These are phyloP conservation scores for Protodeltote pygarga DNA, from an alignment of 2,888 invertebrate species.

Conservation along the genomic window DNA sequence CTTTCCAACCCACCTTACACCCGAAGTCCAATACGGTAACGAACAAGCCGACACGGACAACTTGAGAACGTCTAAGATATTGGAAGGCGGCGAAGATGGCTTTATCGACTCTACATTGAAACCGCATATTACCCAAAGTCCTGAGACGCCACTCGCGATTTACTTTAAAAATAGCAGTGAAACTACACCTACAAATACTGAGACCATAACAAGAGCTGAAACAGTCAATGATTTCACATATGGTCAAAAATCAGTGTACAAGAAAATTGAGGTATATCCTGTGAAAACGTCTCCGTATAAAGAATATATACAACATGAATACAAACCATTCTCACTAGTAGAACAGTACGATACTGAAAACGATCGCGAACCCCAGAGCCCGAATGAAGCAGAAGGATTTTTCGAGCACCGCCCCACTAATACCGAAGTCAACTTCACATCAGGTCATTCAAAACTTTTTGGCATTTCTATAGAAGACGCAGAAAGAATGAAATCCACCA, in stretches of 20 bases:
- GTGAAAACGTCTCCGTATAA: conserved; percentile 52
- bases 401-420: conserved; percentile 52
- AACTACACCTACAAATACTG: conserved; percentile 59
- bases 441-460: conserved; percentile 88
- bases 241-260: conserved; percentile 61
- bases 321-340: conserved; percentile 11
- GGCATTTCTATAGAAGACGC: conserved; percentile 88
- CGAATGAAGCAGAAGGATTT: conserved; percentile 61
- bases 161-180: conserved; percentile 71
- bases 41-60: conserved; percentile 77
- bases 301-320: conserved; percentile 34
- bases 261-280: conserved; percentile 45
- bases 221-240: conserved; percentile 66
- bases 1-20: conserved; percentile 77
- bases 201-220: conserved; percentile 67
- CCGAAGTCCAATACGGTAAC: conserved; percentile 85
- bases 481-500: conserved; percentile 82
- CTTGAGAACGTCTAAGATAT: conserved; percentile 66
- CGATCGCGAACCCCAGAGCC: conserved; percentile 48
- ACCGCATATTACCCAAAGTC: conserved; percentile 81
- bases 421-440: conserved; percentile 79
- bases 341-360: conserved; percentile 4
- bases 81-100: conserved; percentile 58
- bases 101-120: conserved; percentile 73
- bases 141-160: conserved; percentile 78